Evolutionary conservation across 2,797 vertebrate genomes (phyloP), one percentile per base, ranked within the genome.

Genomic region (Danio kyathit): DNA sequence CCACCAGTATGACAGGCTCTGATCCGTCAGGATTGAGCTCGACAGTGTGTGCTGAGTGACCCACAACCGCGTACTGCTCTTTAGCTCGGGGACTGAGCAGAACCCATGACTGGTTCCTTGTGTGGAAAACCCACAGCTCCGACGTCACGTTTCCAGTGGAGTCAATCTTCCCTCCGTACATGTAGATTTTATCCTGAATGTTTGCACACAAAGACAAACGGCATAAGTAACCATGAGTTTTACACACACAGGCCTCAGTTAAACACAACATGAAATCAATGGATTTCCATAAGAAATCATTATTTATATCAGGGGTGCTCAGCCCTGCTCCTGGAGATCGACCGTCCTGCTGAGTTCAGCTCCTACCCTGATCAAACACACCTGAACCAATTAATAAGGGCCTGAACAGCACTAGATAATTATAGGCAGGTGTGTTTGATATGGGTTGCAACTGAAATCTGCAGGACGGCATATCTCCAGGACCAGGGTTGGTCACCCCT

Each of bases 141-240:
- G 93, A 97, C 72, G 96, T 97, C 78, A 99, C 96, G 0, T 99
- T 99, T 11, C 97, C 98, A 0, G 96, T 96, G 0, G 95, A 94
- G 59, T 99, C 98, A 0, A 99, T 95, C 91, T 99, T 99, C 4
- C 98, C 98, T 21, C 98, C 98, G 0, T 98, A 99, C 97, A 99
- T 99, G 89, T 96, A 99, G 89, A 99, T 96, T 65, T 95, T 93
- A 59, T 96, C 96, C 98, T 99, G 86, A 82, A 60, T 38, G 72
- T 14, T 73, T 5, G 19, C 60, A 60, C 10, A 80, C 17, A 73
- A 17, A 59, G 7, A 74, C 9, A 66, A 10, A 49, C 21, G n/a
- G 52, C 9, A 51, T 16, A 5, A 19, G n/a, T 43, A 5, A 41
- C 10, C 61, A 11, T 14, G 21, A 29, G 60, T 8, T 63, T 8